phyloP scores from a whole-genome alignment of 2,797 vertebrate genomes.

The Merluccius polli region DNA sequence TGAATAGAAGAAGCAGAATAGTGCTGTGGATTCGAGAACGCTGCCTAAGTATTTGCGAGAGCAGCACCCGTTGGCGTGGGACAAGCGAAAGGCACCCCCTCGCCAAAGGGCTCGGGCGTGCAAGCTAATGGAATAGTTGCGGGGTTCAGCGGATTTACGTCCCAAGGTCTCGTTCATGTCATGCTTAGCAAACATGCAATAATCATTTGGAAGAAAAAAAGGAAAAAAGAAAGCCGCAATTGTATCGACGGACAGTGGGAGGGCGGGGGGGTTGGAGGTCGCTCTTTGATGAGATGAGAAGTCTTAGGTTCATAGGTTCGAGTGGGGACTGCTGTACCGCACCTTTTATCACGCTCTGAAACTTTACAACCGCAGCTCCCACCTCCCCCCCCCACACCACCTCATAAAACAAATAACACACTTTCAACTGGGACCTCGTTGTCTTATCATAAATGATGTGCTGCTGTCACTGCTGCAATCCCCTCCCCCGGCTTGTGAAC shows the following conservation, averaged over 20 bases:
- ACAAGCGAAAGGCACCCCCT: slow-evolving; percentile 29
- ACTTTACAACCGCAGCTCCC: slow-evolving; percentile 30
- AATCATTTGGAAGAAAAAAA: not conserved
- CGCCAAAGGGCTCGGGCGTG: slow-evolving; percentile 17
- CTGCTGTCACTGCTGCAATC: slow-evolving; percentile 44
- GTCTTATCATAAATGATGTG: slow-evolving; percentile 49
- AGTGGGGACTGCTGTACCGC: slow-evolving; percentile 38
- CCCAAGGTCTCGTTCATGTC: not conserved
- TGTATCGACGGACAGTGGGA: slow-evolving; percentile 11
- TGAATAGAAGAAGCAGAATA: slow-evolving; percentile 27
- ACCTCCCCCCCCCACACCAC: slow-evolving; percentile 17
- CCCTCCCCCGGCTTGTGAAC: slow-evolving; percentile 37
- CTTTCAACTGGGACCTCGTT: slow-evolving; percentile 45
- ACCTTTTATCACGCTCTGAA: slow-evolving; percentile 54
- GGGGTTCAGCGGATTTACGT: not conserved
- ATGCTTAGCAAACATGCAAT: not conserved
- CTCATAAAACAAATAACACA: slow-evolving; percentile 41
- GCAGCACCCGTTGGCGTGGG: slow-evolving; percentile 44
- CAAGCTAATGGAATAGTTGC: not conserved
- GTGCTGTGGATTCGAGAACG: slow-evolving; percentile 25
- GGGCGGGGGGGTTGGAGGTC: not conserved
- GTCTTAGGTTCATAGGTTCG: slow-evolving; percentile 45
- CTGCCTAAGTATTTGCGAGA: slow-evolving; percentile 41
- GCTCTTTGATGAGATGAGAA: slow-evolving; percentile 24
- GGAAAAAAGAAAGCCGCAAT: not conserved